A percentile compares a stretch with the other conserved stretches of the same genome.
Conservation (phyloP, 2,113 vertebrate genomes). For the Hyla sarda region DNA sequence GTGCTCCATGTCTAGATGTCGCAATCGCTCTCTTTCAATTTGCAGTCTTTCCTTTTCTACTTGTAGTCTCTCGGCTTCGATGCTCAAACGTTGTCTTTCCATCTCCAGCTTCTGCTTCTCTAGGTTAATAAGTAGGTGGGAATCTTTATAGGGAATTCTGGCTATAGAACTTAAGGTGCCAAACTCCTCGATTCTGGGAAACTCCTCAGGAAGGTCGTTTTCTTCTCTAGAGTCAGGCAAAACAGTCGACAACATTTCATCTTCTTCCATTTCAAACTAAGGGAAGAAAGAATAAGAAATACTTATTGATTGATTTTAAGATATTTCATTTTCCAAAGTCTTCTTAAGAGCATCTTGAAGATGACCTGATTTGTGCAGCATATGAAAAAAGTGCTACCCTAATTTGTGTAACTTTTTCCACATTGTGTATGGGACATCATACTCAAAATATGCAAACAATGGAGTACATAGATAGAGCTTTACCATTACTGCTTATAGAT, state of each 20-base stretch:
- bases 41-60: conserved; percentile 88
- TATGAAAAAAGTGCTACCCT: neutral
- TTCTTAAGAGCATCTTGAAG: too few relatives aligned
- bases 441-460: too few relatives aligned
- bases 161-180: conserved; percentile 81
- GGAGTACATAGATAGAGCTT: too few relatives aligned
- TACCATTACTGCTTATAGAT: too few relatives aligned
- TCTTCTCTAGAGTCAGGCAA: conserved; percentile 87
- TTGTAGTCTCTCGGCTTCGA: conserved; percentile 85
- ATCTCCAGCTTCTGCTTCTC: conserved; percentile 91
- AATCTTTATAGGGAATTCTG: conserved; percentile 74
- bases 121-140: conserved; percentile 82
- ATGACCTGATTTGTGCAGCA: too few relatives aligned
- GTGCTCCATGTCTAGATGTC: conserved; percentile 82
- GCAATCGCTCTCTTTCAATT: conserved; percentile 86
- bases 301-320: neutral
- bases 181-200: conserved; percentile 84
- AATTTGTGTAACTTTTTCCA: neutral
- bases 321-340: neutral
- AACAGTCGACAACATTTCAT: conserved; percentile 89
- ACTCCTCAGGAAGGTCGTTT: conserved; percentile 79
- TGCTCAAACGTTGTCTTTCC: conserved; percentile 86
- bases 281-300: conserved; percentile 25
- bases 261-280: conserved; percentile 85
- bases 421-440: too few relatives aligned